Conservation (phyloP, 2,888 invertebrate species). For the Metalampra italica region DNA sequence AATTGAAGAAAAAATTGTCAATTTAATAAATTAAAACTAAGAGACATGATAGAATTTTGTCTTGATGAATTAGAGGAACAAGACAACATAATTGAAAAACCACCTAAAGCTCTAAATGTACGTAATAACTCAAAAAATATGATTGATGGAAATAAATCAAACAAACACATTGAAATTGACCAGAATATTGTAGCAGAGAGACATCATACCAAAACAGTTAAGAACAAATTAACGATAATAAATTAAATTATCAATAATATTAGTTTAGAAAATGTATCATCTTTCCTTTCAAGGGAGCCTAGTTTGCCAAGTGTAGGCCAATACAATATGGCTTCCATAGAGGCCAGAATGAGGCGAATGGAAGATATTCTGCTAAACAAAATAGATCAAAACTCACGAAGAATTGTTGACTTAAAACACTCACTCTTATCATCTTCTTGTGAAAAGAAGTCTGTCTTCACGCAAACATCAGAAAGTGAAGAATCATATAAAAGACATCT, state of each 20-base stretch:
- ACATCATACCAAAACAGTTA: too few relatives aligned
- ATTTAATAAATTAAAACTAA: constrained; percentile 60
- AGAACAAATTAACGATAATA: neutral
- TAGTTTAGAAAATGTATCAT: neutral
- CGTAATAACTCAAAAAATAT: neutral
- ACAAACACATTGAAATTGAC: neutral
- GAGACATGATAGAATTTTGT: constrained; percentile 56
- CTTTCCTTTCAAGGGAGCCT: neutral
- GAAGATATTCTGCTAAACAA: constrained; percentile 50
- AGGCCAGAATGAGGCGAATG: constrained; percentile 54
- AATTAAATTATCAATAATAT: too few relatives aligned
- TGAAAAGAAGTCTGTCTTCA: constrained; percentile 23
- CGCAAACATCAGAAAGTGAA: constrained; percentile 40
- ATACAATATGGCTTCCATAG: constrained; percentile 37
- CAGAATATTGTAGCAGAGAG: neutral
- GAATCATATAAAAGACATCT: constrained; percentile 48
- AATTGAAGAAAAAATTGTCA: constrained; percentile 62
- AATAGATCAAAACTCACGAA: constrained; percentile 59
- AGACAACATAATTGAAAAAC: constrained; percentile 12
- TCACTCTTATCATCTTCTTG: constrained; percentile 17
- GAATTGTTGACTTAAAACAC: constrained; percentile 47
- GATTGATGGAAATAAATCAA: neutral
- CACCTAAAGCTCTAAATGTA: constrained; percentile 7
- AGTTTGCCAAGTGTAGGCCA: neutral
- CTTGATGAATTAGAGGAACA: constrained; percentile 43